A percentile compares a stretch with the other conserved stretches of the same genome.
phyloP scores from a whole-genome alignment of 2,113 vertebrate genomes.

The Gymnocephalus cernua region DNA sequence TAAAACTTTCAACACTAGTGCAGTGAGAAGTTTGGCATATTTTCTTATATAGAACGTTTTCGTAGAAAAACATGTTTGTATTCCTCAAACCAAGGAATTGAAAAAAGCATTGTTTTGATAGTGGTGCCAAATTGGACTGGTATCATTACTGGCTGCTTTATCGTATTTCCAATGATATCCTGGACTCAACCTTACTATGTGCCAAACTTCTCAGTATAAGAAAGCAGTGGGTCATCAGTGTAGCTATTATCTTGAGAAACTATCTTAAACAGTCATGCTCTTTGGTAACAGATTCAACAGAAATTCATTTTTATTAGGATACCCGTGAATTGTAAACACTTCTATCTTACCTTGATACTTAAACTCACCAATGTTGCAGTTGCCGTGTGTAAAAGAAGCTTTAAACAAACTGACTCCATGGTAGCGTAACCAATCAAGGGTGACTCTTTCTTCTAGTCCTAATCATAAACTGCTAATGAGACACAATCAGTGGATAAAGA shows the following conservation, averaged over 20 bases:
- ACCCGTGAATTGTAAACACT: no score
- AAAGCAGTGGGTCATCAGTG: no score
- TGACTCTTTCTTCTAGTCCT: background rate
- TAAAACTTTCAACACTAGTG: background rate
- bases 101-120: background rate
- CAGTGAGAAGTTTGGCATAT: background rate
- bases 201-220: no score
- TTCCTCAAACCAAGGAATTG: background rate
- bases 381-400: background rate
- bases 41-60: background rate
- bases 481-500: constrained; percentile 31
- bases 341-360: background rate
- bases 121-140: background rate
- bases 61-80: background rate
- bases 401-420: constrained; percentile 2
- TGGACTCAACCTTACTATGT: no score
- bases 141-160: background rate
- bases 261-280: no score
- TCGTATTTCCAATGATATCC: no score
- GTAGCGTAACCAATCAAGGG: background rate
- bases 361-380: background rate
- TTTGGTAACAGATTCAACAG: no score
- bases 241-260: no score
- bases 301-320: background rate
- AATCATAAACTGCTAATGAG: constrained; percentile 42